A percentile compares a stretch with the other conserved stretches of the same genome.
Evolutionary conservation across 1,140 invertebrate species (phyloP).

Genomic region (Brachionus calyciflorus): DNA sequence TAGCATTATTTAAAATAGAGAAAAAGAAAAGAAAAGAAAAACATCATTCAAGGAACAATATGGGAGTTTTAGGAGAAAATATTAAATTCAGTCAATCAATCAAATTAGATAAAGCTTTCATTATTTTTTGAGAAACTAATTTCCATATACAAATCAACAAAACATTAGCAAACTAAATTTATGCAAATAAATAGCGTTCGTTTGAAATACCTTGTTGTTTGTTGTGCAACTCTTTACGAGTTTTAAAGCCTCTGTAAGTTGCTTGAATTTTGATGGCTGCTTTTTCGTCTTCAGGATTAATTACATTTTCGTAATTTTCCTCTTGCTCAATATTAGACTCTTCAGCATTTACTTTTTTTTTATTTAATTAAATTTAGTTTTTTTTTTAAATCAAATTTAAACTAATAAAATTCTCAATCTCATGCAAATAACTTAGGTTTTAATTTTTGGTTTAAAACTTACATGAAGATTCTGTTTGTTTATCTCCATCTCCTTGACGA

Average conservation of each 20-base stretch:
- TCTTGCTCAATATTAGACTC: background rate
- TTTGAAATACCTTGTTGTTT: background rate
- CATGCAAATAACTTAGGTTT: too few relatives aligned
- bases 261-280: too few relatives aligned
- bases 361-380: background rate
- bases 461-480: too few relatives aligned
- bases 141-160: background rate
- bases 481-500: constrained; percentile 63
- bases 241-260: constrained; percentile 84
- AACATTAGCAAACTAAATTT: background rate
- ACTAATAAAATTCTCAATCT: too few relatives aligned
- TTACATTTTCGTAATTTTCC: background rate
- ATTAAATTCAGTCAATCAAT: constrained; percentile 31
- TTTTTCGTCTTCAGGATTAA: constrained; percentile 71
- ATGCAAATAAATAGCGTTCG: background rate
- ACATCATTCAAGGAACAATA: constrained; percentile 1
- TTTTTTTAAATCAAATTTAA: too few relatives aligned
- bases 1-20: background rate
- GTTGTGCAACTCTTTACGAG: constrained; percentile 63
- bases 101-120: too few relatives aligned
- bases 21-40: background rate
- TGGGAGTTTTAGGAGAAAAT: background rate
- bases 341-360: background rate
- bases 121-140: background rate
- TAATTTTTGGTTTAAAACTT: too few relatives aligned